Percentiles rank a stretch among this genome's conserved stretches.
Evolutionary conservation across 1,140 invertebrate genomes (phyloP).

Genomic region (Amphibalanus amphitrite): DNA sequence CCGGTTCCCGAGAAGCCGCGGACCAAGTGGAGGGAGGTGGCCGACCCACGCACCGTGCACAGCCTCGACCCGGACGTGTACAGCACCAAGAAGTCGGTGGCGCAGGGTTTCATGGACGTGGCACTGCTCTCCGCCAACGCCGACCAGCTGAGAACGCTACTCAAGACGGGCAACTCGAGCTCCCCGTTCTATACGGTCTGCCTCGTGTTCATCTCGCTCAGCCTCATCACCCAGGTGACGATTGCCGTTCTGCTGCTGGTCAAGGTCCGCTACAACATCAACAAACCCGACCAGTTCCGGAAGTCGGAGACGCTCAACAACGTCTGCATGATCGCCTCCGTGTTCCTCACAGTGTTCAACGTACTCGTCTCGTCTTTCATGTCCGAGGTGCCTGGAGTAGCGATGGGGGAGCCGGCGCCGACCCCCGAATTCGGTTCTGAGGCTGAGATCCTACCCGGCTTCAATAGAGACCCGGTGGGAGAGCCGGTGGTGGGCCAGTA

Average conservation of each 20-base stretch:
- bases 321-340: slow-evolving; percentile 7
- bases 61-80: not conserved
- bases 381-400: slow-evolving; percentile 3
- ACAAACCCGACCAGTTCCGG: slow-evolving; percentile 6
- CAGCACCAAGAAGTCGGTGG: slow-evolving; percentile 12
- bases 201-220: slow-evolving; percentile 8
- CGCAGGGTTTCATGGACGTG: slow-evolving; percentile 14
- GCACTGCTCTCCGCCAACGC: slow-evolving; percentile 12
- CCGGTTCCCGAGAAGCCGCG: no score
- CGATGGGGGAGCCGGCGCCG: no score
- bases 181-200: slow-evolving; percentile 7
- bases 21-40: not conserved
- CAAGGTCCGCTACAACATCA: slow-evolving; percentile 13
- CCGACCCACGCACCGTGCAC: not conserved
- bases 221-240: slow-evolving; percentile 10
- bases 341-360: slow-evolving; percentile 13
- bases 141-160: slow-evolving; percentile 11
- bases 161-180: slow-evolving; percentile 8
- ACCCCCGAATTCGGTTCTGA: not conserved
- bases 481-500: no score
- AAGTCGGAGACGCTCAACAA: slow-evolving; percentile 9
- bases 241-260: slow-evolving; percentile 11
- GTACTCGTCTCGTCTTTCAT: slow-evolving; percentile 10
- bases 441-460: not conserved
- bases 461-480: not conserved